A percentile compares a stretch with the other conserved stretches of the same genome.
Evolutionary conservation across 2,888 invertebrate species (phyloP).

Genomic region (Rhagium mordax): DNA sequence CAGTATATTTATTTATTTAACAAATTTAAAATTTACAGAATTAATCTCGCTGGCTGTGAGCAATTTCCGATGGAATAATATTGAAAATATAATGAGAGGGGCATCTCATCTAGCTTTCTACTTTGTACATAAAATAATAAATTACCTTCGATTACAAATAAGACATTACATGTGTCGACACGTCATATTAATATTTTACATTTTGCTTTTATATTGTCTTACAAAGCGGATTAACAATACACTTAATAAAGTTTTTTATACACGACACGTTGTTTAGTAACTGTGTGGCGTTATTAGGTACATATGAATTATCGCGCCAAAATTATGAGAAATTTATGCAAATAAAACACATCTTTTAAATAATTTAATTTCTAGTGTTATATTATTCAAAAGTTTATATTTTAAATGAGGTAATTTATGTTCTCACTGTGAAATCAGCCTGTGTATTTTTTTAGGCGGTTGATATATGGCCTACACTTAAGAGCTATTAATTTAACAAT

Average conservation of each 20-base stretch:
- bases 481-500: constrained; percentile 3
- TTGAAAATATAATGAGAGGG: background rate
- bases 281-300: background rate
- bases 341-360: constrained; percentile 4
- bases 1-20: background rate
- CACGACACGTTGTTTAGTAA: background rate
- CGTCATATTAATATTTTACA: background rate
- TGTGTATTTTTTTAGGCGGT: background rate
- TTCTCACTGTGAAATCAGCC: background rate
- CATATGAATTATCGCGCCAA: background rate
- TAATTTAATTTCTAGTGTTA: constrained; percentile 19
- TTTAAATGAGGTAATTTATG: constrained; percentile 20
- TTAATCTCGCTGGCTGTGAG: background rate
- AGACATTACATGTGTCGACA: constrained; percentile 1
- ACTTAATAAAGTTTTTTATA: background rate
- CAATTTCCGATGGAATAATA: too few relatives aligned
- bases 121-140: background rate
- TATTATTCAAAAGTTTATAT: constrained; percentile 8
- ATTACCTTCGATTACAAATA: background rate
- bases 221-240: background rate
- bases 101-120: background rate
- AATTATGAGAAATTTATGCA: constrained; percentile 30
- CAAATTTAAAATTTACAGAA: background rate
- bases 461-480: constrained; percentile 2
- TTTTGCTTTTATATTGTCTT: constrained; percentile 4